These are phyloP conservation scores for Danaus plexippus DNA, from an alignment of 1,140 invertebrate genomes.

Conservation along the genomic window DNA sequence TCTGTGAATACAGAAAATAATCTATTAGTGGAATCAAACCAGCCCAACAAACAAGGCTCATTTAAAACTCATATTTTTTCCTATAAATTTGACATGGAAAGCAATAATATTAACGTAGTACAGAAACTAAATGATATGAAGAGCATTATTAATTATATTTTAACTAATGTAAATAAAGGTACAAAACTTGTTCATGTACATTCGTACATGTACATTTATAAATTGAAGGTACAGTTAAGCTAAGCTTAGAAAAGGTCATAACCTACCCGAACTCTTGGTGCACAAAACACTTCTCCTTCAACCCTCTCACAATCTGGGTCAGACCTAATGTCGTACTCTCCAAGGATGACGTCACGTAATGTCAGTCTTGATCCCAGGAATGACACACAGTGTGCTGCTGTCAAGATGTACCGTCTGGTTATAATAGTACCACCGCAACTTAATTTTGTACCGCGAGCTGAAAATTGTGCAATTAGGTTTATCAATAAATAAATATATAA, in stretches of 20 bases:
- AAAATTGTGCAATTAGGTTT: constrained; percentile 13
- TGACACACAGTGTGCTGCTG: constrained; percentile 79
- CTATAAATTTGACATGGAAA: too few relatives aligned
- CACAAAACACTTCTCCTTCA: constrained; percentile 64
- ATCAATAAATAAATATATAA: background rate
- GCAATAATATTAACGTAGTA: too few relatives aligned
- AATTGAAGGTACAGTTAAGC: too few relatives aligned
- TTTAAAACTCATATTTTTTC: too few relatives aligned
- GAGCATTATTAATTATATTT: too few relatives aligned
- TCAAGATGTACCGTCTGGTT: constrained; percentile 77
- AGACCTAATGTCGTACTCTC: constrained; percentile 74
- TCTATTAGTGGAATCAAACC: background rate
- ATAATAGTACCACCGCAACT: constrained; percentile 79
- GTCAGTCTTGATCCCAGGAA: constrained; percentile 43
- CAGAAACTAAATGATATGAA: too few relatives aligned
- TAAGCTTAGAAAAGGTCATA: too few relatives aligned
- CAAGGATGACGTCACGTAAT: constrained; percentile 72
- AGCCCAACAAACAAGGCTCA: too few relatives aligned
- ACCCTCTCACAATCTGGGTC: constrained; percentile 74
- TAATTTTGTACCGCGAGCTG: constrained; percentile 62
- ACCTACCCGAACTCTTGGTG: constrained; percentile 63
- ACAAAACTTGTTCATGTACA: too few relatives aligned
- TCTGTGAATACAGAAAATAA: constrained; percentile 47
- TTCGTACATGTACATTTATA: too few relatives aligned
- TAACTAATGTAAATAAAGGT: too few relatives aligned